Conservation (phyloP, 1,140 invertebrate species). For the Conus ventricosus region DNA sequence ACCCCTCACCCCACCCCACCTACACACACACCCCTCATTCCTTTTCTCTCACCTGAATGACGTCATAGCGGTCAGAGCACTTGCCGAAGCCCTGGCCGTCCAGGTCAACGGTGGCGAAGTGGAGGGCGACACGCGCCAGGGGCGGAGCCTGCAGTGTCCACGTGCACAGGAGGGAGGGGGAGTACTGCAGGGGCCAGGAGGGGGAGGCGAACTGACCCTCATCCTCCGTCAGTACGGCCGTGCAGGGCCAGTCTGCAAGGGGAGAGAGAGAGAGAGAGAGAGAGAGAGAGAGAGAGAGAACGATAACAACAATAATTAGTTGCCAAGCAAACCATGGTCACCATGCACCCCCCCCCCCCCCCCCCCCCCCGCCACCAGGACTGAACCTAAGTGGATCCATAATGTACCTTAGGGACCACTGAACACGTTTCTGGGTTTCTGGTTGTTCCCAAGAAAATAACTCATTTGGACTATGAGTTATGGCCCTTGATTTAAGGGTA, state of each 20-base stretch:
- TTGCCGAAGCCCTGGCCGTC: conserved; percentile 43
- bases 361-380: too few relatives aligned
- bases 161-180: conserved; percentile 47
- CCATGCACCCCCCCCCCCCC: too few relatives aligned
- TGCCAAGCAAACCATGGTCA: too few relatives aligned
- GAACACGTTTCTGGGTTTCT: too few relatives aligned
- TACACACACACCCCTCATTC: too few relatives aligned
- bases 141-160: conserved; percentile 56
- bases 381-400: too few relatives aligned
- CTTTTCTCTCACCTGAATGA: neutral
- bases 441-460: too few relatives aligned
- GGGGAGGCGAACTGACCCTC: conserved; percentile 61
- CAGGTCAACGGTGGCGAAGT: conserved; percentile 54
- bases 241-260: conserved; percentile 62
- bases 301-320: too few relatives aligned
- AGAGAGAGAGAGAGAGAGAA: neutral
- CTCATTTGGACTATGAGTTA: too few relatives aligned
- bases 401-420: too few relatives aligned
- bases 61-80: conserved; percentile 47
- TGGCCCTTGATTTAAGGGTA: too few relatives aligned
- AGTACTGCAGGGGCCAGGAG: conserved; percentile 58
- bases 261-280: neutral
- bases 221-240: conserved; percentile 47
- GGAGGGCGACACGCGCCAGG: conserved; percentile 40
- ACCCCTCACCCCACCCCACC: too few relatives aligned